Evolutionary conservation across 2,113 vertebrate species (phyloP).

Genomic region (human (Homo sapiens)): DNA sequence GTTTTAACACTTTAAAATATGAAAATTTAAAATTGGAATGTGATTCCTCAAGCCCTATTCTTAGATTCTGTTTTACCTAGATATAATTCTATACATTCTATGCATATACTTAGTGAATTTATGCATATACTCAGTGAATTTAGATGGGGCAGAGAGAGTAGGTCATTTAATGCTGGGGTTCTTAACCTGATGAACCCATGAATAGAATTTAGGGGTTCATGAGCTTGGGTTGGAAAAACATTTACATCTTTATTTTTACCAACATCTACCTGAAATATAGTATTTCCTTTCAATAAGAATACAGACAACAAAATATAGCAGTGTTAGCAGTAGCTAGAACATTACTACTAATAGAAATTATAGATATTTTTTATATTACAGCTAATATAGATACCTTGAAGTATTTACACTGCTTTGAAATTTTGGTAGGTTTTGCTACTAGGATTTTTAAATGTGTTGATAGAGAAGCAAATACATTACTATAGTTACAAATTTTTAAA

Average conservation of each 20-base stretch:
- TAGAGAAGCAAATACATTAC: not conserved
- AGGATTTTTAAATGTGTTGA: not conserved
- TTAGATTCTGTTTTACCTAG: not conserved
- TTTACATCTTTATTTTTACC: not conserved
- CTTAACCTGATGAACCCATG: not conserved
- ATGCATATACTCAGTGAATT: not conserved
- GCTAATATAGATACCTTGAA: not conserved
- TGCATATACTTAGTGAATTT: not conserved
- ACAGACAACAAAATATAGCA: not conserved
- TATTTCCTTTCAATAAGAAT: not conserved
- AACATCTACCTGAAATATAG: not conserved
- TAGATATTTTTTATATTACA: not conserved
- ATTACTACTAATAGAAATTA: not conserved
- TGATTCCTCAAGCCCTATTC: not conserved
- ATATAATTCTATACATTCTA: not conserved
- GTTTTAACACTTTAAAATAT: not conserved
- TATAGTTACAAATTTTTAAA: not conserved
- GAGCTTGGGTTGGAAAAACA: not conserved
- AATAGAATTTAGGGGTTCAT: not conserved
- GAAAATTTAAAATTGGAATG: not conserved
- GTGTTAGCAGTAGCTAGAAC: not conserved
- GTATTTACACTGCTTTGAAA: not conserved
- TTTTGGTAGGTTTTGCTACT: not conserved
- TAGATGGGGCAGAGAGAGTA: not conserved
- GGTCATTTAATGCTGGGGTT: not conserved